phyloP scores from a whole-genome alignment of 1,140 invertebrate genomes.

The Neodiprion fabricii region DNA sequence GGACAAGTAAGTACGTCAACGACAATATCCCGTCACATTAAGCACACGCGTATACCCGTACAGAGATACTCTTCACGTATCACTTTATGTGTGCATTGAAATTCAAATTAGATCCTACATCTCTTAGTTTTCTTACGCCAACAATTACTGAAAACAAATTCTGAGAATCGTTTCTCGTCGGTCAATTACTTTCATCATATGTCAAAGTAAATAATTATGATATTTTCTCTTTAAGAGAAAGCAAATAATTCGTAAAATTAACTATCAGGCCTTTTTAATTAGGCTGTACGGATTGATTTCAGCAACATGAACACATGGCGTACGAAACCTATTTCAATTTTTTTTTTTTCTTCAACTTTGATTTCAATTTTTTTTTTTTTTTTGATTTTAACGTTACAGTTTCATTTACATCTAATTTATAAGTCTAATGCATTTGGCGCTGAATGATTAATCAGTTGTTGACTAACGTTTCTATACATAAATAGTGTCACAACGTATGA shows the following conservation, averaged over 20 bases:
- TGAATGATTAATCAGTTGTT: background rate
- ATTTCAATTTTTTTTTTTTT: slow-evolving; percentile 27
- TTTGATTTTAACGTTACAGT: slow-evolving; percentile 12
- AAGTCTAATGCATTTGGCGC: background rate
- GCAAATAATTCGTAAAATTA: background rate
- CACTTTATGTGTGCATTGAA: no score
- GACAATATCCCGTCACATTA: no score
- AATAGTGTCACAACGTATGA: no score
- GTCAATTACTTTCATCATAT: background rate
- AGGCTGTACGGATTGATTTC: background rate
- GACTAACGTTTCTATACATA: background rate
- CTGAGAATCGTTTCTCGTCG: background rate
- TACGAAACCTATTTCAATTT: slow-evolving; percentile 36
- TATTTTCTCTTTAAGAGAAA: no score
- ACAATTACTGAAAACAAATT: background rate
- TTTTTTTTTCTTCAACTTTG: slow-evolving; percentile 7
- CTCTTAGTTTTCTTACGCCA: background rate
- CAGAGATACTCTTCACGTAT: no score
- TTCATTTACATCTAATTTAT: background rate
- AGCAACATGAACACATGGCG: slow-evolving; percentile 47
- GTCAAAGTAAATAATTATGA: no score
- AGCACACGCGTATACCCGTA: no score
- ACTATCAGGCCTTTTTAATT: background rate
- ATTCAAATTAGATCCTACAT: background rate
- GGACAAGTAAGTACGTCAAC: no score